A percentile compares a stretch with the other conserved stretches of the same genome.
Conservation (phyloP, 2,888 invertebrate genomes). For the Tenthredo amoena region DNA sequence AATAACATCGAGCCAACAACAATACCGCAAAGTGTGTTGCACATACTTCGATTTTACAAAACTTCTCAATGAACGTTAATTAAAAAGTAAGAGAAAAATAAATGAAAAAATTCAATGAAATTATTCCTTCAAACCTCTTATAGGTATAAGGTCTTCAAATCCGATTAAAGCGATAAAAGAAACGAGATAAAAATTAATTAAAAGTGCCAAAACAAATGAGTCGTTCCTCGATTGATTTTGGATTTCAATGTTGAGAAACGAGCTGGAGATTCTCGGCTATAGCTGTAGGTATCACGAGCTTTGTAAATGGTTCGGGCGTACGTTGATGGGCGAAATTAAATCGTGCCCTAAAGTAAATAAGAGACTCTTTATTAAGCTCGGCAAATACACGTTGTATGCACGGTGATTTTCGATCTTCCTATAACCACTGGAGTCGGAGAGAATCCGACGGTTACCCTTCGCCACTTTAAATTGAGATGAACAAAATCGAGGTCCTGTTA, state of each 20-base stretch:
- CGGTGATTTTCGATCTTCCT: conserved; percentile 27
- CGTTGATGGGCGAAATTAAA: conserved; percentile 36
- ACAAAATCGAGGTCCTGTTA: not conserved
- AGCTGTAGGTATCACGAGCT: not conserved
- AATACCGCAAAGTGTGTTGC: not conserved
- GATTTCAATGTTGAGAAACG: not conserved
- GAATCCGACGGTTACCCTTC: not conserved
- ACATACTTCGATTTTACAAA: not conserved
- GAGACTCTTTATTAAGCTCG: conserved; percentile 20
- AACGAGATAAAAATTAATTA: not conserved
- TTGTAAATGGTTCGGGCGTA: conserved; percentile 9
- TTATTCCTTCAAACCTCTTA: not conserved
- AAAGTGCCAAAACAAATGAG: not conserved
- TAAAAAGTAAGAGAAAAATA: not conserved
- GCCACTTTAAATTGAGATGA: not conserved
- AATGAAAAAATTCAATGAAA: not conserved
- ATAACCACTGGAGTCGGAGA: not conserved
- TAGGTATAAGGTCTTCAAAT: not conserved
- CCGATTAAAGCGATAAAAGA: not conserved
- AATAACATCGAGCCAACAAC: not conserved
- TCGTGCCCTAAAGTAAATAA: not conserved
- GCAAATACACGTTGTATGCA: conserved; percentile 32
- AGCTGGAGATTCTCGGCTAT: not conserved
- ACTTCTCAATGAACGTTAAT: not conserved
- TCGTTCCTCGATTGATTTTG: not conserved